Percentiles rank a stretch among this genome's conserved stretches.
phyloP scores from a whole-genome alignment of 2,113 vertebrate genomes.

The Mustelus asterias region DNA sequence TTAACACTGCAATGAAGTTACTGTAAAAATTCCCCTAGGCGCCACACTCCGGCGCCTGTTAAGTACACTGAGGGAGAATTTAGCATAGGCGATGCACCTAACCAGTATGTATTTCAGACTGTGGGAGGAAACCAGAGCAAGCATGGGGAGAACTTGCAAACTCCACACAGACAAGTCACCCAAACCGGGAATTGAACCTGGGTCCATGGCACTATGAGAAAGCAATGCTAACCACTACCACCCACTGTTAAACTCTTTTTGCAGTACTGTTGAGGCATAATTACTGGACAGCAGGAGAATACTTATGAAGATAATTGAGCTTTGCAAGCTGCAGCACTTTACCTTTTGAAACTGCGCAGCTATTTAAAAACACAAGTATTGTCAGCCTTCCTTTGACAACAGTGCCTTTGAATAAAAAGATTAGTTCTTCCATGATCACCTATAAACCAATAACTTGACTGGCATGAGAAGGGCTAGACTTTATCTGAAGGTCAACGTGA shows the following conservation, averaged over 20 bases:
- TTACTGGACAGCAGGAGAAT: neutral
- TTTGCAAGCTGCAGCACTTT: neutral
- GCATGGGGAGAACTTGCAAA: too few species aligned
- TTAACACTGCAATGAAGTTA: too few species aligned
- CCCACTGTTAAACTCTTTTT: neutral
- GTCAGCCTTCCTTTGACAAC: neutral
- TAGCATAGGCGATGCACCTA: too few species aligned
- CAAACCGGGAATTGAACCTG: too few species aligned
- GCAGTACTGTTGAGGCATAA: neutral
- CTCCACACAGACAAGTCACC: too few species aligned
- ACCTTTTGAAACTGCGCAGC: neutral
- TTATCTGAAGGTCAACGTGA: neutral
- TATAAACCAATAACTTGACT: neutral
- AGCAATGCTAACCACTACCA: too few species aligned
- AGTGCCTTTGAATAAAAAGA: neutral
- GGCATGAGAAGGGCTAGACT: neutral
- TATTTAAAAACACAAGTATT: neutral
- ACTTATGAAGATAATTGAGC: neutral
- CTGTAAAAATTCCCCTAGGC: too few species aligned
- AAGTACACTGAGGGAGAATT: too few species aligned
- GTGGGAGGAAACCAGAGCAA: too few species aligned
- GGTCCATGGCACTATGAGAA: too few species aligned
- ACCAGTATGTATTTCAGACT: too few species aligned
- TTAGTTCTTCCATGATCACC: neutral
- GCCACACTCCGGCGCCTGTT: too few species aligned